Conservation (phyloP, 2,797 vertebrate species). For the Hoplostethus atlanticus region DNA sequence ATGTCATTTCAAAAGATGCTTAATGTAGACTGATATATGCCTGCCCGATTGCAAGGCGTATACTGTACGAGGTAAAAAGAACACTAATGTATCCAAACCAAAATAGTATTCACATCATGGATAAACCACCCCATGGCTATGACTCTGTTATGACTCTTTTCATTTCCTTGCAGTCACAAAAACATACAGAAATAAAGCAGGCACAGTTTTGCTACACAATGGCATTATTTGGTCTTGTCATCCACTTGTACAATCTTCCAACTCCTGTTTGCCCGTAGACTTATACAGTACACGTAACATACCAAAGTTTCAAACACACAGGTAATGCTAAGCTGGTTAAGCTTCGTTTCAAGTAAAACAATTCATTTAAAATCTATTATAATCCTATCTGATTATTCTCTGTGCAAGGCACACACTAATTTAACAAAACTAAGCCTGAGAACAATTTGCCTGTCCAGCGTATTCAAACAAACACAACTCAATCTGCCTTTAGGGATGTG, state of each 20-base stretch:
- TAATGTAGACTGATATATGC: slow-evolving; percentile 21
- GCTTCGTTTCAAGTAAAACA: slow-evolving; percentile 72
- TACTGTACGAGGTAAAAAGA: slow-evolving; percentile 25
- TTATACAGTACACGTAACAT: slow-evolving; percentile 37
- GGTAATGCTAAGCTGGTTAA: slow-evolving; percentile 28
- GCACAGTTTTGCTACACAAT: slow-evolving; percentile 59
- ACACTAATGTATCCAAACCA: neutral
- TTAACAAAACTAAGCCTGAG: slow-evolving; percentile 52
- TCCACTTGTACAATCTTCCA: slow-evolving; percentile 45
- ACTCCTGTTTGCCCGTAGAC: slow-evolving; percentile 33
- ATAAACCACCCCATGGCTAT: neutral
- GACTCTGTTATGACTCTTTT: slow-evolving; percentile 3
- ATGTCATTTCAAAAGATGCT: slow-evolving; percentile 30
- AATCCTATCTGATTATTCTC: slow-evolving; percentile 23
- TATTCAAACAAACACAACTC: slow-evolving; percentile 49
- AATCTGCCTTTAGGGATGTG: slow-evolving; percentile 14
- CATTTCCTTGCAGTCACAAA: slow-evolving; percentile 31
- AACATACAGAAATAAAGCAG: slow-evolving; percentile 41
- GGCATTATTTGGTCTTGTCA: slow-evolving; percentile 78
- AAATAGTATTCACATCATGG: neutral
- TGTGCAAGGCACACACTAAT: slow-evolving; percentile 58
- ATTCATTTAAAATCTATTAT: slow-evolving; percentile 40
- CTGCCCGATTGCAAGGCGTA: slow-evolving; percentile 36
- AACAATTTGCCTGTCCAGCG: slow-evolving; percentile 40
- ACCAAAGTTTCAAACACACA: slow-evolving; percentile 42